A percentile compares a stretch with the other conserved stretches of the same genome.
These are phyloP conservation scores for Lepisosteus oculatus DNA, from an alignment of 2,113 vertebrate genomes.

Conservation along the genomic window DNA sequence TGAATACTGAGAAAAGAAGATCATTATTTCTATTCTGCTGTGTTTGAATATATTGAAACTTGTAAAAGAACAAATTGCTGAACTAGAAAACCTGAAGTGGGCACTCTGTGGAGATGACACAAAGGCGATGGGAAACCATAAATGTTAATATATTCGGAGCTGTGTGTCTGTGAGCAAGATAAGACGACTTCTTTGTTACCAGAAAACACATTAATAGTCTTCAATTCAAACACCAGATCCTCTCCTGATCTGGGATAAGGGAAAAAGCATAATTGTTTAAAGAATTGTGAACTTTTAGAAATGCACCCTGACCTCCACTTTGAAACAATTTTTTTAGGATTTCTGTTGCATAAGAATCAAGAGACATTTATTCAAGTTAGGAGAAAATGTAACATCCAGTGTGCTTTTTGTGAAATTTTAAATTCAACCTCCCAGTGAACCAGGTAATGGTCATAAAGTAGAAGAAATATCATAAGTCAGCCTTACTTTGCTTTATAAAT, in stretches of 20 bases:
- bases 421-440: constrained; percentile 35
- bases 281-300: constrained; percentile 29
- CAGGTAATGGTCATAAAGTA: constrained; percentile 4
- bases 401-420: constrained; percentile 34
- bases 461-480: background rate
- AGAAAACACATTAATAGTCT: constrained; percentile 47
- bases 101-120: constrained; percentile 40
- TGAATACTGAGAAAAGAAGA: constrained; percentile 36
- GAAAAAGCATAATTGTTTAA: constrained; percentile 45
- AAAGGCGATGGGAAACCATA: constrained; percentile 36
- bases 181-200: constrained; percentile 46
- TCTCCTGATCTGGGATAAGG: constrained; percentile 32
- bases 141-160: constrained; percentile 65
- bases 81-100: constrained; percentile 31
- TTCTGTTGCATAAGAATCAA: background rate
- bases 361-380: background rate
- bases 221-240: constrained; percentile 36
- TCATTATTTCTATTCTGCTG: constrained; percentile 49
- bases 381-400: background rate
- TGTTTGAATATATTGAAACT: constrained; percentile 35
- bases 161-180: constrained; percentile 37
- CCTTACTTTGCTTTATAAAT: constrained; percentile 32
- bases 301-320: constrained; percentile 17
- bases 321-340: background rate
- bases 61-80: constrained; percentile 42